These are phyloP conservation scores for Laodelphax striatellus DNA, from an alignment of 1,140 invertebrate species.

Conservation along the genomic window DNA sequence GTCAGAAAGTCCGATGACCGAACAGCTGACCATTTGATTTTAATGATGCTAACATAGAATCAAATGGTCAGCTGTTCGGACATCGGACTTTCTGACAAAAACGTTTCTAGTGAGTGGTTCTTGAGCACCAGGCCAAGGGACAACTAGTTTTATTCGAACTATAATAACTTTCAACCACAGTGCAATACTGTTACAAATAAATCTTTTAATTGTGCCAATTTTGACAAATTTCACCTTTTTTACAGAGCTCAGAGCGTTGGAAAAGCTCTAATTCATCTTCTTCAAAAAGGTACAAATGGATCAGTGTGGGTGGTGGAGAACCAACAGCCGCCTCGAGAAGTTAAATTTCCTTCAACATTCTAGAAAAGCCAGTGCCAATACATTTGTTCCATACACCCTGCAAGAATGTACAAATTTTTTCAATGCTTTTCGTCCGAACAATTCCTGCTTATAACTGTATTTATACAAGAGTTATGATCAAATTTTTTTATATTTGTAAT, in stretches of 20 bases:
- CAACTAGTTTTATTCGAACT: no score
- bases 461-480: no score
- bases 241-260: slow-evolving; percentile 51
- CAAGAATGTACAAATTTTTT: neutral
- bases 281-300: slow-evolving; percentile 51
- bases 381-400: neutral
- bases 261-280: slow-evolving; percentile 46
- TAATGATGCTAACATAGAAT: no score
- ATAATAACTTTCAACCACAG: no score
- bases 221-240: slow-evolving; percentile 18
- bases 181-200: no score
- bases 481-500: no score
- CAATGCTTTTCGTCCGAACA: neutral
- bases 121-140: no score
- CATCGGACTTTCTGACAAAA: no score
- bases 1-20: no score
- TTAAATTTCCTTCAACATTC: slow-evolving; percentile 30
- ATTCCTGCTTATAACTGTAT: neutral
- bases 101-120: no score
- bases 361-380: slow-evolving; percentile 3
- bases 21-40: no score
- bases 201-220: neutral
- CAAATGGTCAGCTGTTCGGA: no score
- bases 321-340: slow-evolving; percentile 46
- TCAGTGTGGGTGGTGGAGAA: slow-evolving; percentile 60